Conservation (phyloP, 1,140 invertebrate species). For the Drosophila nigrodunni region DNA sequence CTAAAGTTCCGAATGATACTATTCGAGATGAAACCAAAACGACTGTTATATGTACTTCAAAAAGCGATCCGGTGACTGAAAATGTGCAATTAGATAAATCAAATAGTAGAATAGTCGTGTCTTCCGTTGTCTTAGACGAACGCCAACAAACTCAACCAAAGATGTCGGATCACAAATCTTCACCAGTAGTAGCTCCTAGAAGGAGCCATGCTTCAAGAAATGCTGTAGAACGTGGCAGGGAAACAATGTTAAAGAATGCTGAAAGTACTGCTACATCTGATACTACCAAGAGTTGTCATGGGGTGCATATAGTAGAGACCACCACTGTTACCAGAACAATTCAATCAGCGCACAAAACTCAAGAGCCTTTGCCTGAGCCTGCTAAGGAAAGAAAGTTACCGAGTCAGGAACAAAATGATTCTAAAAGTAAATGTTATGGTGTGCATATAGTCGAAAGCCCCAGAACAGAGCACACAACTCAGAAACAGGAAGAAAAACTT, state of each 20-base stretch:
- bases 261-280: background rate
- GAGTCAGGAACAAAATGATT: background rate
- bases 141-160: background rate
- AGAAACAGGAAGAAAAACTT: background rate
- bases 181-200: background rate
- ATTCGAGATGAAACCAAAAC: background rate
- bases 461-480: background rate
- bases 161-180: background rate
- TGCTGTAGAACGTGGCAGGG: background rate
- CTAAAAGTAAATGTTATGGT: background rate
- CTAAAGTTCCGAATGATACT: constrained; percentile 3
- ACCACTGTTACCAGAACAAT: background rate
- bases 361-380: background rate
- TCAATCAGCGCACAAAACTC: background rate
- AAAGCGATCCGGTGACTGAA: constrained; percentile 11
- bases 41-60: constrained; percentile 11
- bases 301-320: background rate
- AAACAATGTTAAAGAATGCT: background rate
- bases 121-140: background rate
- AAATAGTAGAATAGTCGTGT: constrained; percentile 4
- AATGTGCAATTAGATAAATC: constrained; percentile 5
- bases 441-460: background rate
- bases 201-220: background rate
- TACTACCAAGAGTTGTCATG: background rate
- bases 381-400: background rate